These are phyloP conservation scores for Nannospalax galili DNA, from an alignment of 2,113 vertebrate species.

Conservation along the genomic window DNA sequence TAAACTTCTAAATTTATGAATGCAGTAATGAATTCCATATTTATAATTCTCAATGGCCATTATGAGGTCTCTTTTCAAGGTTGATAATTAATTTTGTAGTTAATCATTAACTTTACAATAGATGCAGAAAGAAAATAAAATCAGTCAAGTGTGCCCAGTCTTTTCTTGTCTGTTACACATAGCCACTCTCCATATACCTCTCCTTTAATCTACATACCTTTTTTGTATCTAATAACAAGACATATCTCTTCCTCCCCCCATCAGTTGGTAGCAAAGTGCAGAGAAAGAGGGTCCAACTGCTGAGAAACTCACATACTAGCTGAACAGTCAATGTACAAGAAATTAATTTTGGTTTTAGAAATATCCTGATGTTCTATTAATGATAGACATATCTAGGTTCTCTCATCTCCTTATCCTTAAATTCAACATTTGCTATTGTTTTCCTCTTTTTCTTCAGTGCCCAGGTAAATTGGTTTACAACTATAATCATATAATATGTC, in stretches of 20 bases:
- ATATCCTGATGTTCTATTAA: slow-evolving; percentile 78
- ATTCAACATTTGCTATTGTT: slow-evolving; percentile 72
- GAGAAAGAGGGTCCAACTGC: background rate
- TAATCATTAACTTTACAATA: slow-evolving; percentile 50
- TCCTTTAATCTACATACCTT: background rate
- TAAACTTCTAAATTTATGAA: slow-evolving; percentile 73
- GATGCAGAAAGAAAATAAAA: background rate
- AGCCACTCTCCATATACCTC: background rate
- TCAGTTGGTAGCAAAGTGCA: background rate
- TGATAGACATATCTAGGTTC: slow-evolving; percentile 66
- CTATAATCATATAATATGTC: slow-evolving; percentile 60
- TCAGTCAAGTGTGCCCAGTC: background rate
- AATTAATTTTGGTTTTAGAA: slow-evolving; percentile 59
- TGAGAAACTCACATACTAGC: background rate
- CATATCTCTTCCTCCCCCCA: background rate
- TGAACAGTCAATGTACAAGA: background rate
- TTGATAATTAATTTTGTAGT: slow-evolving; percentile 42
- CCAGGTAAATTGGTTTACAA: slow-evolving; percentile 51
- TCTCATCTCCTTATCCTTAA: slow-evolving; percentile 74
- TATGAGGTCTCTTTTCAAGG: slow-evolving; percentile 47
- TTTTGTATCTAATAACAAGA: background rate
- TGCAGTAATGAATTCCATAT: slow-evolving; percentile 70
- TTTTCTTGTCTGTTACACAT: background rate
- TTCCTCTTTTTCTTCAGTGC: slow-evolving; percentile 61
- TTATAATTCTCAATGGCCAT: slow-evolving; percentile 42